Evolutionary conservation across 2,113 vertebrate species (phyloP).

Genomic region (Hippocampus guttulatus): DNA sequence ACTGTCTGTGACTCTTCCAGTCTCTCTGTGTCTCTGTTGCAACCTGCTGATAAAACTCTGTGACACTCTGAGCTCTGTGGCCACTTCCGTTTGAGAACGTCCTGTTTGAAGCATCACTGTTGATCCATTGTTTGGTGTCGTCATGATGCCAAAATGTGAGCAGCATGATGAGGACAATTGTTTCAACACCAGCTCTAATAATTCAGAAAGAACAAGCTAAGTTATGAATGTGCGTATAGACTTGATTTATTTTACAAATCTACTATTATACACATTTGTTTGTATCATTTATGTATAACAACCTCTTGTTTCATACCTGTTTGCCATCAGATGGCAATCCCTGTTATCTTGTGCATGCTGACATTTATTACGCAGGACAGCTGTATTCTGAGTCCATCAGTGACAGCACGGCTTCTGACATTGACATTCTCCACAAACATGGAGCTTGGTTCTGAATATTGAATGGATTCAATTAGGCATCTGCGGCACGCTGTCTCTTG

Average conservation of each 20-base stretch:
- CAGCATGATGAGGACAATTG: no score
- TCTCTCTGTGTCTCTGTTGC: no score
- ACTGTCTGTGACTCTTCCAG: no score
- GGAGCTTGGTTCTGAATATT: slow-evolving; percentile 50
- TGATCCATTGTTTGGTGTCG: no score
- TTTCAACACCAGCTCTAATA: no score
- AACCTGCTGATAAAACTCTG: no score
- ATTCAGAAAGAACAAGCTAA: not conserved
- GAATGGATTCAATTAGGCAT: slow-evolving; percentile 43
- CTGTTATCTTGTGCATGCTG: not conserved
- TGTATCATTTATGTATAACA: not conserved
- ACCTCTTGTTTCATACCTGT: not conserved
- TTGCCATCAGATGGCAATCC: not conserved
- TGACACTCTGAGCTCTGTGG: no score
- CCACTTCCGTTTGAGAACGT: no score
- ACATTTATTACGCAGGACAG: not conserved
- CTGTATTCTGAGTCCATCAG: not conserved
- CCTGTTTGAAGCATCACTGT: no score
- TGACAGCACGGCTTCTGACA: slow-evolving; percentile 20
- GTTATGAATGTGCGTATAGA: not conserved
- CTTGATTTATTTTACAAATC: not conserved
- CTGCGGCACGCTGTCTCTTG: slow-evolving; percentile 8
- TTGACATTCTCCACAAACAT: slow-evolving; percentile 26
- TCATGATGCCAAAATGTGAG: no score
- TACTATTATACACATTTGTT: not conserved